These are phyloP conservation scores for Diorhabda carinulata DNA, from an alignment of 1,140 invertebrate species.

Conservation along the genomic window DNA sequence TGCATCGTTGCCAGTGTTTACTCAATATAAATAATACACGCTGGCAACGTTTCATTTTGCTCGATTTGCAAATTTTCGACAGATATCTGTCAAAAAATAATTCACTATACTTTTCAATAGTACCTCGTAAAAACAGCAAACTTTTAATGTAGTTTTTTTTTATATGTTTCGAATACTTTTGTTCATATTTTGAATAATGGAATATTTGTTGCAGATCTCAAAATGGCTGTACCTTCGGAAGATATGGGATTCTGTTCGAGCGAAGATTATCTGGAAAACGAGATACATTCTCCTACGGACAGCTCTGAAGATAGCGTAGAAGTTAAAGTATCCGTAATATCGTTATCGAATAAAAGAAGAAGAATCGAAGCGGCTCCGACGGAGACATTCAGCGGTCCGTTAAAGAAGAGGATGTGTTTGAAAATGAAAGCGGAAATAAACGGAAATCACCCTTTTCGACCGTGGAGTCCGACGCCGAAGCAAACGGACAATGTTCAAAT, in stretches of 20 bases:
- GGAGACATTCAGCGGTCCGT: constrained; percentile 49
- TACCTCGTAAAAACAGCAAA: too few relatives aligned
- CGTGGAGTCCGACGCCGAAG: constrained; percentile 50
- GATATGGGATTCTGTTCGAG: constrained; percentile 71
- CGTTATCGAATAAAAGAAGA: constrained; percentile 60
- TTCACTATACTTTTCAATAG: too few relatives aligned
- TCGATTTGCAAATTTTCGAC: too few relatives aligned
- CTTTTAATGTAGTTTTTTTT: too few relatives aligned
- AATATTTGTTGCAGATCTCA: constrained; percentile 25
- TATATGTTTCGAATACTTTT: too few relatives aligned
- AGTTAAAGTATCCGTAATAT: constrained; percentile 61
- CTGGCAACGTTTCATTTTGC: too few relatives aligned
- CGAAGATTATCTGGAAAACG: constrained; percentile 54
- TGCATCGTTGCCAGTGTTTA: too few relatives aligned
- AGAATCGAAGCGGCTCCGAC: constrained; percentile 64
- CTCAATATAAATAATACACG: too few relatives aligned
- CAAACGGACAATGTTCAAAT: constrained; percentile 25
- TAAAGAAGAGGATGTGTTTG: constrained; percentile 64
- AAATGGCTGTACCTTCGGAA: constrained; percentile 27
- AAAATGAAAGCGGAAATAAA: constrained; percentile 45
- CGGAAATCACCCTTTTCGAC: constrained; percentile 52
- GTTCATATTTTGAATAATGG: too few relatives aligned
- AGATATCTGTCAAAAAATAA: too few relatives aligned
- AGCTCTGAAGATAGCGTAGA: constrained; percentile 74
- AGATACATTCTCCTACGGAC: constrained; percentile 48